Evolutionary conservation across 2,797 vertebrate genomes (phyloP), one percentile per base, ranked within the genome.

Genomic region (Pangasius djambal): DNA sequence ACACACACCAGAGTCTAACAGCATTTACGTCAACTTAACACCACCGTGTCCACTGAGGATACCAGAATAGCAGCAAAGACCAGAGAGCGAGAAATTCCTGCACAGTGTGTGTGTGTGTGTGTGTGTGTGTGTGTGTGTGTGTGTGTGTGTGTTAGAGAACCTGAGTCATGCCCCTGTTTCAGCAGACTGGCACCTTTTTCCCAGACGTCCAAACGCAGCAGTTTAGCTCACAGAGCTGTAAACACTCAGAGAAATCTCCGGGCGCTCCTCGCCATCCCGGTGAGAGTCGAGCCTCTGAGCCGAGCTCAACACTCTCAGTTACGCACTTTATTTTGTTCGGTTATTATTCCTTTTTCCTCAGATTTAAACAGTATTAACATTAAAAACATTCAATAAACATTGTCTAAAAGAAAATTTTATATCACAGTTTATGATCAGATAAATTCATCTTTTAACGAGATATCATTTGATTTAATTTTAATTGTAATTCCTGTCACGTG

Each of bases 1-100:
- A 91, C 85, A 85, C 87, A 92, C 92, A 90, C 91, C 93, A 93
- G 93, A 94, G 93, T 95, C 94, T 94, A 94, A 94, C 89, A 90
- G 83, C 57, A 84, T 95, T 93, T 92, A 92, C 70, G 70, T 96
- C 94, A 94, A 91, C 89, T 89, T 92, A 92, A 93, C 92, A 85
- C 90, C 86, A 63, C 55, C 82, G 87, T 37, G 90, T 95, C 95
- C 92, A 91, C 94, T 91, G 94, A 94, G 94, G 94, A 92, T 92
- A 92, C 92, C 91, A 90, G 92, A 95, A 94, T 92, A 94, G 93
- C 91, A 92, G 90, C 90, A 82, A 87, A 88, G 86, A 92, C 91
- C 91, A 63, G 63, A 72, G 61, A 70, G 63, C 48, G 55, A 86
- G 87, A 85, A 84, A 89, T 85, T 78, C 87, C 77, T 57, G 77